Evolutionary conservation across 2,113 vertebrate genomes (phyloP).

Genomic region (Crotalus tigris): DNA sequence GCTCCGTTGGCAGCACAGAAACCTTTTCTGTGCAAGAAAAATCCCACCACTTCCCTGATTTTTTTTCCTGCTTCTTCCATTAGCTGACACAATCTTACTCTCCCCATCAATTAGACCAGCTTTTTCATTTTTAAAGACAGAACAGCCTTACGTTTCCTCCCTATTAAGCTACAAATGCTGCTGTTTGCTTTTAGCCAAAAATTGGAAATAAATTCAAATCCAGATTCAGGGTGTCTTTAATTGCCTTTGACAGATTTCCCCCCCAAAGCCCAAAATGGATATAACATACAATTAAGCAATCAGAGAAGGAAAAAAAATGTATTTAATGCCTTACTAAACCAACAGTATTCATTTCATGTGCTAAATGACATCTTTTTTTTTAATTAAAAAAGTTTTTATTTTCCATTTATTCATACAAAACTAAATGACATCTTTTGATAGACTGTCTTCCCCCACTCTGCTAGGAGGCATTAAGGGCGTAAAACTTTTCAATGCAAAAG

Average conservation of each 20-base stretch:
- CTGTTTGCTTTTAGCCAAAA: not conserved
- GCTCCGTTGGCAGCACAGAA: not conserved
- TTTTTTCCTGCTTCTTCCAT: not conserved
- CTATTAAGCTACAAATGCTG: not conserved
- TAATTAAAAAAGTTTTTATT: no score
- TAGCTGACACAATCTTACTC: not conserved
- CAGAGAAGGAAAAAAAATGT: not conserved
- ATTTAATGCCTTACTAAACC: slow-evolving; percentile 2
- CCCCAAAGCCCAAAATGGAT: not conserved
- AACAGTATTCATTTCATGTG: not conserved
- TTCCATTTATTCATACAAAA: no score
- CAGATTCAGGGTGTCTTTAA: slow-evolving; percentile 1
- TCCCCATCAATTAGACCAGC: not conserved
- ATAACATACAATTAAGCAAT: slow-evolving; percentile 5
- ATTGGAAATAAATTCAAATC: not conserved
- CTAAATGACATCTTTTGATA: not conserved
- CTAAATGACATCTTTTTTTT: not conserved
- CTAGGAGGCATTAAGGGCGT: not conserved
- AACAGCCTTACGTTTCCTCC: not conserved
- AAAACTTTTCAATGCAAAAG: no score
- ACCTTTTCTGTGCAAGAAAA: not conserved
- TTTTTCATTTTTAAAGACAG: not conserved
- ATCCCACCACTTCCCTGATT: not conserved
- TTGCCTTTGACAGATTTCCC: slow-evolving; percentile 9
- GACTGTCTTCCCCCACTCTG: not conserved